These are phyloP conservation scores for Actinia equina DNA, from an alignment of 64 coral and sea anemone species.

Conservation along the genomic window DNA sequence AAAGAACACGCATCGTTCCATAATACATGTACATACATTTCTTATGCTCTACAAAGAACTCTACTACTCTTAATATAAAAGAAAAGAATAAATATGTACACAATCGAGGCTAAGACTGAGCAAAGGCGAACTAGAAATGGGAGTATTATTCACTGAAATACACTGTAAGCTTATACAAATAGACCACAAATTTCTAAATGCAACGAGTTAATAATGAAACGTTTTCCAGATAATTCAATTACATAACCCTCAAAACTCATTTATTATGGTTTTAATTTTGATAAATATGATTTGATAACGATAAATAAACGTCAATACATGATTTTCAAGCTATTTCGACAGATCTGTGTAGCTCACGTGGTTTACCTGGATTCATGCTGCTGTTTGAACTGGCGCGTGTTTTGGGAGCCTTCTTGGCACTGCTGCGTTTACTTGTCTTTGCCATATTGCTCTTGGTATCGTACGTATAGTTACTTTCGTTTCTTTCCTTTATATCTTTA, in stretches of 20 bases:
- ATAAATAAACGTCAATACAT: background rate
- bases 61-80: too few relatives aligned
- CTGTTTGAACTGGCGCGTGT: slow-evolving; percentile 51
- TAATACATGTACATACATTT: too few relatives aligned
- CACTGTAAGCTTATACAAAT: too few relatives aligned
- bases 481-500: background rate
- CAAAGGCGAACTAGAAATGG: too few relatives aligned
- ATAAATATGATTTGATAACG: background rate
- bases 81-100: too few relatives aligned
- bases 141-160: too few relatives aligned
- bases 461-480: background rate
- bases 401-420: slow-evolving; percentile 3
- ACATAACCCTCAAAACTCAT: background rate
- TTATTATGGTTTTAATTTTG: background rate
- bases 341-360: background rate
- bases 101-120: too few relatives aligned
- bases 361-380: slow-evolving; percentile 78
- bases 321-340: background rate
- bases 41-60: too few relatives aligned
- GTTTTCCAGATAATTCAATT: background rate
- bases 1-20: too few relatives aligned
- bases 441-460: slow-evolving; percentile 38
- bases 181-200: too few relatives aligned
- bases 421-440: slow-evolving; percentile 60
- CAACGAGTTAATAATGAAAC: too few relatives aligned